Conservation (phyloP, 2,888 invertebrate genomes). For the Anticlea derivata region DNA sequence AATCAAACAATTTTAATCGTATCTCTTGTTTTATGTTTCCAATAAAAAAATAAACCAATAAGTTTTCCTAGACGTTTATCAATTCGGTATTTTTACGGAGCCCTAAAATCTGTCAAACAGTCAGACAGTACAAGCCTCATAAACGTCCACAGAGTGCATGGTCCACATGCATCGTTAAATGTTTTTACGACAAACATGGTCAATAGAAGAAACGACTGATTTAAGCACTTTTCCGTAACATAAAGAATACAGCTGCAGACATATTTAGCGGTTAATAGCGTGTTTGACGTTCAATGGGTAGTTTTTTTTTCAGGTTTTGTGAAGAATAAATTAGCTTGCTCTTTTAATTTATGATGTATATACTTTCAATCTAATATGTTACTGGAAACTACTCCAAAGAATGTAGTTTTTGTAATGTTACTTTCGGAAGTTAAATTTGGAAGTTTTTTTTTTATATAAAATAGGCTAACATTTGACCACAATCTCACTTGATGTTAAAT, state of each 20-base stretch:
- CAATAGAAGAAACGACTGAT: conserved; percentile 69
- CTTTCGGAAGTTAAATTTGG: too few relatives aligned
- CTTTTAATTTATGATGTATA: too few relatives aligned
- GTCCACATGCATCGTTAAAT: conserved; percentile 64
- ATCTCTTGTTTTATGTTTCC: too few relatives aligned
- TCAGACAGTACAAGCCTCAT: conserved; percentile 50
- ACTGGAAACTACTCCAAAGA: too few relatives aligned
- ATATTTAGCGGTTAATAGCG: conserved; percentile 65
- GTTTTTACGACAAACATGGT: conserved; percentile 70
- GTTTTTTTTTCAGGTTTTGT: conserved; percentile 25
- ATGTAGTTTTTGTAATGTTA: too few relatives aligned
- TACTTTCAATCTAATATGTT: not conserved
- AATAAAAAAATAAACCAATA: too few relatives aligned
- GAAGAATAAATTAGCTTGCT: not conserved
- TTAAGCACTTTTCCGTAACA: conserved; percentile 65
- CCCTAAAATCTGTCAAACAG: conserved; percentile 41
- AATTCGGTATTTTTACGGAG: conserved; percentile 17
- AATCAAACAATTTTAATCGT: too few relatives aligned
- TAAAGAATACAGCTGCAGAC: conserved; percentile 72
- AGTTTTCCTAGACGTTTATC: not conserved
- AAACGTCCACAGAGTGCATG: conserved; percentile 66
- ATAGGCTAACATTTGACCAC: too few relatives aligned
- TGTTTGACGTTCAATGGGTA: conserved; percentile 39
- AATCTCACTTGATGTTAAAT: too few relatives aligned
- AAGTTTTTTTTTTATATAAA: too few relatives aligned